Percentiles rank a stretch among this genome's conserved stretches.
Conservation (phyloP, 2,888 invertebrate genomes). For the Seira musarum region DNA sequence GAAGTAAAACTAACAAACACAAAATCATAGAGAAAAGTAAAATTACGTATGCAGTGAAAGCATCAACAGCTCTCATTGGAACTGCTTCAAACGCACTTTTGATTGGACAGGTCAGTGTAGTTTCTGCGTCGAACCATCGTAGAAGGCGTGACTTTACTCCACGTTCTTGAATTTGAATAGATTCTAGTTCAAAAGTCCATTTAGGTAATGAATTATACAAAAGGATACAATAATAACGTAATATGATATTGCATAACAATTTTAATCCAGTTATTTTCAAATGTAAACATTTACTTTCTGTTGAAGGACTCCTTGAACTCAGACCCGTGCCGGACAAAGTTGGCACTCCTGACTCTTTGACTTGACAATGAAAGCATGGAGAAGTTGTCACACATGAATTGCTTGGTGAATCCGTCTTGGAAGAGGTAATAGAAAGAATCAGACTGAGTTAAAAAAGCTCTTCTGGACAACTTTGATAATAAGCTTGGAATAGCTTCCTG, state of each 20-base stretch:
- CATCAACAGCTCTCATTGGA: not conserved
- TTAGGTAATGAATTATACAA: not conserved
- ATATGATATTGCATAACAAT: constrained; percentile 4
- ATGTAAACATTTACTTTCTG: not conserved
- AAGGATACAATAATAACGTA: not conserved
- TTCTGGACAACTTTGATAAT: not conserved
- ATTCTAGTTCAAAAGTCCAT: not conserved
- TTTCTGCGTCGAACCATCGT: constrained; percentile 1
- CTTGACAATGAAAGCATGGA: not conserved
- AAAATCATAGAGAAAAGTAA: constrained; percentile 4
- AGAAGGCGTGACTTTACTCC: constrained; percentile 29
- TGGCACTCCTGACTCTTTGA: not conserved
- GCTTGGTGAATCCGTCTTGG: not conserved
- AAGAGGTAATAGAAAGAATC: constrained; percentile 15
- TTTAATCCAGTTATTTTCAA: no score
- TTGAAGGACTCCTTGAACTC: not conserved
- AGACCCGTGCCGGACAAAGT: not conserved
- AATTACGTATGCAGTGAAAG: not conserved
- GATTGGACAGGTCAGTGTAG: constrained; percentile 17
- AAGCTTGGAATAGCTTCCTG: not conserved
- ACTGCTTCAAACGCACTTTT: not conserved
- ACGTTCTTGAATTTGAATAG: constrained; percentile 31
- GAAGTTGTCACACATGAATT: not conserved
- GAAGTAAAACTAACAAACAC: not conserved
- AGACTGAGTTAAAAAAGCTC: not conserved